Evolutionary conservation across 2,888 invertebrate genomes (phyloP).

Genomic region (Empis stercorea): DNA sequence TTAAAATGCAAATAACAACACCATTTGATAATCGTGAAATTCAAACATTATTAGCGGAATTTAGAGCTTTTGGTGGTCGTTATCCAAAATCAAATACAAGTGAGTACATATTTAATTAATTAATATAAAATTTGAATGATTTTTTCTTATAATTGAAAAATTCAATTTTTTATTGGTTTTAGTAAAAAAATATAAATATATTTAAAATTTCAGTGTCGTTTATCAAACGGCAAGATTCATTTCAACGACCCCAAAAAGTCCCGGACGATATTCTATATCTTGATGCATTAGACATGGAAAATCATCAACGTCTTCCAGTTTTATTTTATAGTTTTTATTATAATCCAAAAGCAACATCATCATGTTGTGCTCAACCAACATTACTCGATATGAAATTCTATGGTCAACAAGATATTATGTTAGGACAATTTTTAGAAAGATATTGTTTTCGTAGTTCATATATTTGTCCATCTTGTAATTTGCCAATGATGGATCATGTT

Average conservation of each 20-base stretch:
- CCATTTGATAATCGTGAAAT: slow-evolving; percentile 50
- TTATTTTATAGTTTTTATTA: slow-evolving; percentile 63
- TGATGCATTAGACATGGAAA: slow-evolving; percentile 66
- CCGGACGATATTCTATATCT: slow-evolving; percentile 28
- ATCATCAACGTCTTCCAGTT: slow-evolving; percentile 78
- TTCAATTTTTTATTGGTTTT: too few relatives aligned
- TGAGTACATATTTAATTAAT: slow-evolving; percentile 16
- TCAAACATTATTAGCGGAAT: slow-evolving; percentile 66
- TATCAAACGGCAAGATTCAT: slow-evolving; percentile 7
- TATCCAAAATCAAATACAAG: slow-evolving; percentile 34
- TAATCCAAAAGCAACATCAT: slow-evolving; percentile 31
- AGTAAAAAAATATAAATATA: too few relatives aligned
- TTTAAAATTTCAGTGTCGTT: too few relatives aligned
- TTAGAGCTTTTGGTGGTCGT: slow-evolving; percentile 71
- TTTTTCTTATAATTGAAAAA: too few relatives aligned
- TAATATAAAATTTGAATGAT: too few relatives aligned
- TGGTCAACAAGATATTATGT: slow-evolving; percentile 84
- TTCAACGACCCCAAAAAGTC: slow-evolving; percentile 26
- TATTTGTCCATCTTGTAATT: slow-evolving; percentile 66
- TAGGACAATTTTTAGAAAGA: slow-evolving; percentile 85
- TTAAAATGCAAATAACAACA: slow-evolving; percentile 53
- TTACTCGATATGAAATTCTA: slow-evolving; percentile 76
- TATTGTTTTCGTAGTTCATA: slow-evolving; percentile 82
- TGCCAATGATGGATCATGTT: slow-evolving; percentile 77
- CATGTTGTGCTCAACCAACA: slow-evolving; percentile 34